Evolutionary conservation across 2,888 invertebrate genomes (phyloP), one percentile per base, ranked within the genome.

Genomic region (Agriopis leucophaearia): DNA sequence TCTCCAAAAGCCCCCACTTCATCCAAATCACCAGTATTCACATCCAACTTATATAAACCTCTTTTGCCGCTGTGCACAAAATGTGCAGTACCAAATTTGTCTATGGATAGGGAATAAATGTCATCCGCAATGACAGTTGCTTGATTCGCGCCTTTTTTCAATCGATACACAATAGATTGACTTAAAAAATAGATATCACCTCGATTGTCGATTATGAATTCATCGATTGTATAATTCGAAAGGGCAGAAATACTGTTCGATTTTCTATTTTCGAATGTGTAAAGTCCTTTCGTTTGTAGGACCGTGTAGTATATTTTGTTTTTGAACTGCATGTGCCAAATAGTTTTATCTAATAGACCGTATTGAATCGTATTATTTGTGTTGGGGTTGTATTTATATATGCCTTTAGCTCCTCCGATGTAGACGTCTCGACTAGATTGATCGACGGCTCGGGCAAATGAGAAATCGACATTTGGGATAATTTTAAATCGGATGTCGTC

Each of bases 251-350:
- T 74, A 10, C 72, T 74, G 58, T 76, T 80, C 0, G 82, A 78
- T 73, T 81, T 81, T 48, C 81, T 85, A 62, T 85, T 82, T 3
- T 83, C 81, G 1, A 80, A 80, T 0, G 74, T 81, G 44, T 75
- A 83, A 0, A 91, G 71, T 0, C 91, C 91, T 70, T 83, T 85
- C 1, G 74, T 80, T 71, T 71, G 70, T 18, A 88, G 86, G 59
- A 83, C 75, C 0, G 82, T 87, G 57, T 85, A 91, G 55, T 88
- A 90, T 0, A 91, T 72, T 52, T 81, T 86, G 1, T 82, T 80
- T 60, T 82, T 85, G 58, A 72, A 90, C 16, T 91, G 91, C 78
- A 91, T 80, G 50, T 88, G 88, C 88, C 85, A 89, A 45, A 91
- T 83, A 4, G 87, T 90, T 75, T 84, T 86, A 51, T 86, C 85